Percentiles rank a stretch among this genome's conserved stretches.
phyloP scores from a whole-genome alignment of 2,113 vertebrate species.

The Smithornis capensis region DNA sequence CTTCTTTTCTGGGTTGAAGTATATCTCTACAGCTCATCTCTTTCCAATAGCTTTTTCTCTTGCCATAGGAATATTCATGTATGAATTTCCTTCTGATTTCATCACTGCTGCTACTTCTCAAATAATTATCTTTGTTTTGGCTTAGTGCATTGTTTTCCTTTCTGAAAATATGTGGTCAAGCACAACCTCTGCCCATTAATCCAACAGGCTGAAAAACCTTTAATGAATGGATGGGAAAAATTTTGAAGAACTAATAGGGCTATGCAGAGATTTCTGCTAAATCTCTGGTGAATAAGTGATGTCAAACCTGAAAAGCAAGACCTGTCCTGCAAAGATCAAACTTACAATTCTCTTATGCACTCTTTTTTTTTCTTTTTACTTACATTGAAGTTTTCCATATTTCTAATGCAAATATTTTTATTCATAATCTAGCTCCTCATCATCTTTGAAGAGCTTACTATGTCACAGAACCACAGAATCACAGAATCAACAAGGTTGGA shows the following conservation, averaged over 20 bases:
- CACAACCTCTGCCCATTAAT: neutral
- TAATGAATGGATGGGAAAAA: neutral
- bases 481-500: too few species aligned
- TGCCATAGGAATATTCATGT: neutral
- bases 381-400: neutral
- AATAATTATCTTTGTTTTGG: neutral
- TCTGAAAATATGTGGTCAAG: neutral
- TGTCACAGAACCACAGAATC: too few species aligned
- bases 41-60: neutral
- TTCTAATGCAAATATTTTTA: neutral
- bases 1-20: neutral
- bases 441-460: neutral
- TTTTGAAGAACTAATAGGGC: neutral
- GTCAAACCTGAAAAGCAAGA: neutral
- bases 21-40: neutral
- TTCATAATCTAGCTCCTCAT: neutral
- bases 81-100: neutral
- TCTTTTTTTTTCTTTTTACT: neutral
- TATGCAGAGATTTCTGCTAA: neutral
- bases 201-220: neutral
- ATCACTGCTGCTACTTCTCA: neutral
- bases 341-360: neutral
- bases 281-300: neutral
- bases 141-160: neutral
- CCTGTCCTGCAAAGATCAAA: neutral